Base-by-base conservation (phyloP, 35 echinoderm and acorn worm species). In the Holothuria glaberrima region DNA sequence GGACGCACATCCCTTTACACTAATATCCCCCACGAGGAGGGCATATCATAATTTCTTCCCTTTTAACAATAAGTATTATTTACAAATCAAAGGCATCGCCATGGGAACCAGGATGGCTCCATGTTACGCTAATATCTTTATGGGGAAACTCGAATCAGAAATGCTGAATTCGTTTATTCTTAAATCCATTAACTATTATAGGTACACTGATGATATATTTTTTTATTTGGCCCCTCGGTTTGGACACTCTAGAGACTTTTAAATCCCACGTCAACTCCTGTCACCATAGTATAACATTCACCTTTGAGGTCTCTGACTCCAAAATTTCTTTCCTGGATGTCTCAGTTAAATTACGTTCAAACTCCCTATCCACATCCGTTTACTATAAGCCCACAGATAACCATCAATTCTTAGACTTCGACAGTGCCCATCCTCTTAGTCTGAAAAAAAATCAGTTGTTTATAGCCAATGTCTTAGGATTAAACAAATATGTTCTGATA, bases 81-180 rank as follows among this genome's bases (percentile, higher is more conserved):
- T 58, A 16, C 80, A 58, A 60, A 31, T 84, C 48, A 54, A 84
- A 30, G 46, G 56, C 0, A 59, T 50, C 14, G 80, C 19, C 50
- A 84, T 84, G 80, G 50, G 56, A 16, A 84, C 80, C 28, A 84
- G 30, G 26, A 84, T 84, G 52, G 50, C 80, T 19, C 80, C 80
- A 58, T 29, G 58, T 61, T 84, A 84, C 20, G 80, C 50, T 10
- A 84, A 84, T 59, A 29, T 59, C 16, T 84, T 84, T 35, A 84
- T 84, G 50, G 80, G n/a, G 21, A 19, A n/a, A n/a, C 58, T 84
- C 6, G 80, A 84, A 60, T 22, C 22, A 2, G 48, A 60, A 7
- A 22, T 84, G 9, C 10, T 84, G 16, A 26, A 9, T 27, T 25
- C 25, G 21, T 84, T 26, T 60, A 24, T 10, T 1, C 58, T 84